Base-by-base conservation (phyloP, 2,888 invertebrate species). In the Gasteruption jaculator region DNA sequence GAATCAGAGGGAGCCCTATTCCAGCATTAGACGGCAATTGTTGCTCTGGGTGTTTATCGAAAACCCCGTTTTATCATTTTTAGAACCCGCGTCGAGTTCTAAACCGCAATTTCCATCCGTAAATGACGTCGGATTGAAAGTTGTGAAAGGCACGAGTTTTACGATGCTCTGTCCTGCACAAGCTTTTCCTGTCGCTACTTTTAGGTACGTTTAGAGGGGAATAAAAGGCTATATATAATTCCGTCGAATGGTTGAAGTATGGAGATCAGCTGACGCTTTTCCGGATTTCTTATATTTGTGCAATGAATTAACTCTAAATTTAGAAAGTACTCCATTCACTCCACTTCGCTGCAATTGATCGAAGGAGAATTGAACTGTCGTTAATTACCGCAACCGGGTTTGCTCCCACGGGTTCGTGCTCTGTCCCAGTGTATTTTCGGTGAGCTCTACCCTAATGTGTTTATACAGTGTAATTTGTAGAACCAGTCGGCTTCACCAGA, bases 161-260 rank as follows among this genome's bases (percentile, higher is more conserved):
- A 80, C 81, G 41, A 63, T 85, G 50, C 73, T 84, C 50, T 85
- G 85, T 64, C 78, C 84, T 30, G 83, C 83, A 55, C 85, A 85
- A 72, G 81, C 82, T 50, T 85, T 76, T 68, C 85, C 85, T 42
- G 77, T 83, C 56, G 83, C 84, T 41, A 71, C 77, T 65, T 82
- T 78, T 77, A 81, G 84, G 85, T 85, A 81, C 78, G 81, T 61
- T n/a, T n/a, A n/a, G n/a, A n/a, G n/a, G n/a, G n/a, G n/a, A n/a
- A n/a, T n/a, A n/a, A n/a, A n/a, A n/a, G n/a, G n/a, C n/a, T n/a
- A n/a, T n/a, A n/a, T n/a, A n/a, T n/a, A n/a, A n/a, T n/a, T n/a
- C n/a, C n/a, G n/a, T n/a, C n/a, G n/a, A n/a, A n/a, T n/a, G n/a
- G n/a, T n/a, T n/a, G n/a, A n/a, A n/a, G n/a, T n/a, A n/a, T n/a